phyloP scores from a whole-genome alignment of 2,888 invertebrate genomes.

The Cheilosia grossa region DNA sequence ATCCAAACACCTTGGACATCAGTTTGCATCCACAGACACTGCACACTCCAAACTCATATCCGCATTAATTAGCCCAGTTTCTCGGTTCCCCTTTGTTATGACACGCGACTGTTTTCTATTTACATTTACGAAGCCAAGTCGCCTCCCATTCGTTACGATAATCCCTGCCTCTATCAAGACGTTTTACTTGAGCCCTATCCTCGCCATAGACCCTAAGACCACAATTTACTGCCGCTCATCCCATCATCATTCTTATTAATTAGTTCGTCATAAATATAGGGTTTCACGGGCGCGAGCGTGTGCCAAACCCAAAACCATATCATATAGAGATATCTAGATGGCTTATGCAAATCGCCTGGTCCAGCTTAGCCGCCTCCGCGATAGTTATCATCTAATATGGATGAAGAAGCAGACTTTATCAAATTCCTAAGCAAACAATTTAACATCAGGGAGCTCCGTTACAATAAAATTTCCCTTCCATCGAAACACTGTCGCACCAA shows the following conservation, averaged over 20 bases:
- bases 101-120: no score
- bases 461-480: background rate
- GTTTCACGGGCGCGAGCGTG: background rate
- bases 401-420: background rate
- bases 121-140: no score
- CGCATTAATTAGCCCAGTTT: no score
- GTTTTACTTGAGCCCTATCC: background rate
- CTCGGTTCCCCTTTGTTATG: no score
- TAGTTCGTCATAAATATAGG: background rate
- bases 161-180: no score
- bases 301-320: slow-evolving; percentile 3
- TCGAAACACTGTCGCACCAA: slow-evolving; percentile 9
- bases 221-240: slow-evolving; percentile 3
- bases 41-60: no score
- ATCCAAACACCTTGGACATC: no score
- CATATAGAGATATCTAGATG: background rate
- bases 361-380: background rate
- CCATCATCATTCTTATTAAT: slow-evolving; percentile 14
- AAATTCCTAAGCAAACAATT: background rate
- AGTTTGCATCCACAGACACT: no score
- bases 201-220: background rate
- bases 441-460: slow-evolving; percentile 11
- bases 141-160: no score
- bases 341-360: slow-evolving; percentile 19
- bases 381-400: background rate